phyloP scores from a whole-genome alignment of 2,888 invertebrate species.

The Sycophila texana region DNA sequence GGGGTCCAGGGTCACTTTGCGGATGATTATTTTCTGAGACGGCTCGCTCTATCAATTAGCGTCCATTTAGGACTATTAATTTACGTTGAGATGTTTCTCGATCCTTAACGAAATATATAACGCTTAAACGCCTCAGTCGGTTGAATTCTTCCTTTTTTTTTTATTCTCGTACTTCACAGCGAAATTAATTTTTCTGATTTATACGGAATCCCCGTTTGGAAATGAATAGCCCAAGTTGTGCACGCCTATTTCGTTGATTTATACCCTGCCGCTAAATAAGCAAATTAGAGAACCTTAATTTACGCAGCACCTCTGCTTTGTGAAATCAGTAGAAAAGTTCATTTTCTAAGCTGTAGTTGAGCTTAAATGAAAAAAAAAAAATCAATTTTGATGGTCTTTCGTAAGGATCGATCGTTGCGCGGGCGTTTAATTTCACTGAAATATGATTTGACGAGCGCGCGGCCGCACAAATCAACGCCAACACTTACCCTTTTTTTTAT shows the following conservation, averaged over 20 bases:
- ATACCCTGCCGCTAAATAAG: background rate
- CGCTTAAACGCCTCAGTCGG: background rate
- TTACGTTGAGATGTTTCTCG: conserved; percentile 6
- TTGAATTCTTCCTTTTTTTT: background rate
- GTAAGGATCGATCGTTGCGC: background rate
- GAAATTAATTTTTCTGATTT: conserved; percentile 1
- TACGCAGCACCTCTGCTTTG: no score
- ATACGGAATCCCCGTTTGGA: background rate
- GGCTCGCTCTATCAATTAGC: conserved; percentile 33
- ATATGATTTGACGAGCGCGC: background rate
- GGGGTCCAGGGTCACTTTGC: conserved; percentile 24
- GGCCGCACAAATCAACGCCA: background rate
- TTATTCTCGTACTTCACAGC: background rate
- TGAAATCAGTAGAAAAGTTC: background rate
- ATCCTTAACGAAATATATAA: conserved; percentile 1
- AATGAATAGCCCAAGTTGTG: background rate
- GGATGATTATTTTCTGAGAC: conserved; percentile 20
- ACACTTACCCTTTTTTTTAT: background rate
- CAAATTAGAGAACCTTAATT: background rate
- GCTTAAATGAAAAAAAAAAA: no score
- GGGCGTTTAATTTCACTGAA: background rate
- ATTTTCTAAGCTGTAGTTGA: background rate
- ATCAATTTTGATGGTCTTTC: no score
- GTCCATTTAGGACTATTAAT: conserved; percentile 32
- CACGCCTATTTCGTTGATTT: background rate